phyloP scores from a whole-genome alignment of 2,888 invertebrate species.

The Eupithecia inturbata region DNA sequence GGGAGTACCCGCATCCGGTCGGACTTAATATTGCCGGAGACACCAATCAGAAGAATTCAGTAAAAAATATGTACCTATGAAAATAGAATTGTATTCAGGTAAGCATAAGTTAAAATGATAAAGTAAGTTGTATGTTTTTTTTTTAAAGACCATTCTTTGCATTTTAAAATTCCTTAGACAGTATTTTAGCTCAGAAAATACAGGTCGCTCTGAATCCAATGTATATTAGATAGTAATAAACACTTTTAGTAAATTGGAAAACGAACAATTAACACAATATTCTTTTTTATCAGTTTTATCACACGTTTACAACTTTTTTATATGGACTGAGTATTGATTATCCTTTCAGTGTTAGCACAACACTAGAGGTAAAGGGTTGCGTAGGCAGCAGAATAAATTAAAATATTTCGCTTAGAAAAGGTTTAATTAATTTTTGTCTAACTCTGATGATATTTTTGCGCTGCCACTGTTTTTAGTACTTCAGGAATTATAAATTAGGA shows the following conservation, averaged over 20 bases:
- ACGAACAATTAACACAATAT: no score
- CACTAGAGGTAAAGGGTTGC: constrained; percentile 9
- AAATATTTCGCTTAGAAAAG: constrained; percentile 29
- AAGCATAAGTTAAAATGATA: no score
- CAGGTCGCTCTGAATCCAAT: no score
- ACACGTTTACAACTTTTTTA: background rate
- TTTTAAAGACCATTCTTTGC: no score
- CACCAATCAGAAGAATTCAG: background rate
- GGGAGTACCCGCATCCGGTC: background rate
- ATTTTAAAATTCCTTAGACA: no score
- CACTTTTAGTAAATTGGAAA: no score
- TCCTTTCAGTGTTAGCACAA: background rate
- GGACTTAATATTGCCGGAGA: background rate
- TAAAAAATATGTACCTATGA: no score
- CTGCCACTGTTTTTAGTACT: background rate
- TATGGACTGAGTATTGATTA: background rate
- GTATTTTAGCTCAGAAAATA: no score
- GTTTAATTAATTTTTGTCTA: constrained; percentile 20
- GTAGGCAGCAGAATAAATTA: constrained; percentile 29
- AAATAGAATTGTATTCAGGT: no score
- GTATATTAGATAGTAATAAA: no score
- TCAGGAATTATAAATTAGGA: constrained; percentile 4
- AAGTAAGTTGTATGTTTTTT: no score
- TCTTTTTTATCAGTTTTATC: background rate
- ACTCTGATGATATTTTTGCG: constrained; percentile 6